These are phyloP conservation scores for Hippocampus comes DNA, from an alignment of 2,113 vertebrate genomes.

Conservation along the genomic window DNA sequence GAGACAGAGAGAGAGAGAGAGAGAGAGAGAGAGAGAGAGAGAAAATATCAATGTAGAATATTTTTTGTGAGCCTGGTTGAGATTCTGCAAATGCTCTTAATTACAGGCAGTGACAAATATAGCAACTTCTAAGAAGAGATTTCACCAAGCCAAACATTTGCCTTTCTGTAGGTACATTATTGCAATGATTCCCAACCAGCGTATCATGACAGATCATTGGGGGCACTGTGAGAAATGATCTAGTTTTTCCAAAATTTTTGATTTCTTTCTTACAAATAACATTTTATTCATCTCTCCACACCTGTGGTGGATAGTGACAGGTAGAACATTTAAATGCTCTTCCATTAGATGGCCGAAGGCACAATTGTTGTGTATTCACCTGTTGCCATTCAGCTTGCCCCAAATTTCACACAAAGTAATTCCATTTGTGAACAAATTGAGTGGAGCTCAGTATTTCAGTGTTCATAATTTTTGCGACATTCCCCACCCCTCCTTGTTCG, in stretches of 20 bases:
- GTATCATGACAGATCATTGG: background rate
- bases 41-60: background rate
- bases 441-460: background rate
- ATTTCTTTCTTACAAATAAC: background rate
- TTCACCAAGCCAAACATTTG: too few species aligned
- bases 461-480: background rate
- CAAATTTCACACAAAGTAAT: too few species aligned
- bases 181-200: background rate
- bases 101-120: slow-evolving; percentile 10
- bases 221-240: background rate
- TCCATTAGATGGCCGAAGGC: background rate
- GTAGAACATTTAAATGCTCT: background rate
- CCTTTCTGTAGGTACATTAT: too few species aligned
- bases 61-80: background rate
- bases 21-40: too few species aligned
- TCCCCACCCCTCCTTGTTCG: background rate
- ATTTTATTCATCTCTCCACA: background rate
- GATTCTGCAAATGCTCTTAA: slow-evolving; percentile 21
- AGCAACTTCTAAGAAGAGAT: background rate
- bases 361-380: background rate
- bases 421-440: too few species aligned
- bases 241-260: background rate
- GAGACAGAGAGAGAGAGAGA: too few species aligned
- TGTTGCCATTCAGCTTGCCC: background rate
- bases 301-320: background rate